These are phyloP conservation scores for Brachycybe producta DNA, from an alignment of 2,888 invertebrate species.

Conservation along the genomic window DNA sequence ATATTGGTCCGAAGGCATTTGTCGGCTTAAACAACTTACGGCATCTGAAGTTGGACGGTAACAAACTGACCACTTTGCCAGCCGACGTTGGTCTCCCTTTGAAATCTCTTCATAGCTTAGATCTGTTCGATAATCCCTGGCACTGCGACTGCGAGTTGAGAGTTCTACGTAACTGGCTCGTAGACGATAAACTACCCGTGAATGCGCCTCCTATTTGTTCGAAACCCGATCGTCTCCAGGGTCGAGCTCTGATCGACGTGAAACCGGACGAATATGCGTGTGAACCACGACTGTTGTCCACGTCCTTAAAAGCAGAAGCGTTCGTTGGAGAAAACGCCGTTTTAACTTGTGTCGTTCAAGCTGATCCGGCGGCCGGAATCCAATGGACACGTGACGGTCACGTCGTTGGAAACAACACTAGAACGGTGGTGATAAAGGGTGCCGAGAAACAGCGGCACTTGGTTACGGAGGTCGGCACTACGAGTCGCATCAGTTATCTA, in stretches of 20 bases:
- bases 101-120: constrained; percentile 25
- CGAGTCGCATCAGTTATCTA: constrained; percentile 45
- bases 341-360: constrained; percentile 23
- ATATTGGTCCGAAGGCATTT: constrained; percentile 55
- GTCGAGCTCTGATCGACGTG: constrained; percentile 5
- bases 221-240: constrained; percentile 12
- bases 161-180: constrained; percentile 17
- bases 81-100: constrained; percentile 45
- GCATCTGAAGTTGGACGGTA: constrained; percentile 70
- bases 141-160: constrained; percentile 18
- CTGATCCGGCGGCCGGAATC: constrained; percentile 22
- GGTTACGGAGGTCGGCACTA: neutral
- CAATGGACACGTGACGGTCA: constrained; percentile 19
- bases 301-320: neutral
- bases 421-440: neutral
- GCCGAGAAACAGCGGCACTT: too few species aligned
- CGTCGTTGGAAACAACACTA: neutral
- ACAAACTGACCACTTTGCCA: constrained; percentile 49
- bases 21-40: constrained; percentile 65
- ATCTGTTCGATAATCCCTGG: constrained; percentile 20
- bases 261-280: constrained; percentile 17
- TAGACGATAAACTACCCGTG: constrained; percentile 16
- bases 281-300: constrained; percentile 5
- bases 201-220: constrained; percentile 16
- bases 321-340: constrained; percentile 18